Evolutionary conservation across 2,888 invertebrate genomes (phyloP).

Genomic region (Sminthurinus aureus): DNA sequence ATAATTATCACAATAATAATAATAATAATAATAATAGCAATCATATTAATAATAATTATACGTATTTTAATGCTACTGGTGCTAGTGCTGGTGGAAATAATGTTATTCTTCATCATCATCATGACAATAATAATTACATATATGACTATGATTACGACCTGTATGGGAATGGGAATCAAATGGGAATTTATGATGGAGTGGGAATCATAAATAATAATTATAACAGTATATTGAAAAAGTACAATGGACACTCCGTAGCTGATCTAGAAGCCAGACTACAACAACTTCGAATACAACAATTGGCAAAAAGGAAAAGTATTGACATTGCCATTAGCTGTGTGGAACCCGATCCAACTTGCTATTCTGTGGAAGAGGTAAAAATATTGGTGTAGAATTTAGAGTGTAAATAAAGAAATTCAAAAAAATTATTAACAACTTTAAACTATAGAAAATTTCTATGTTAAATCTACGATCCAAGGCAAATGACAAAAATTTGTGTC

Average conservation of each 20-base stretch:
- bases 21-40: not conserved
- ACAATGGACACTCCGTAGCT: constrained; percentile 51
- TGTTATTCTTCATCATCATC: not conserved
- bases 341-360: constrained; percentile 58
- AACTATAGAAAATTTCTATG: no score
- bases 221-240: constrained; percentile 29
- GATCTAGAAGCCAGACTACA: constrained; percentile 57
- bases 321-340: constrained; percentile 60
- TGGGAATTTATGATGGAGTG: not conserved
- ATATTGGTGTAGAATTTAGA: not conserved
- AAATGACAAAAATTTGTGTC: no score
- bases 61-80: not conserved
- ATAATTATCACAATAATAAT: not conserved
- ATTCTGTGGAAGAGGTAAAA: constrained; percentile 50
- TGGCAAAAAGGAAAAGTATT: constrained; percentile 56
- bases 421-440: no score
- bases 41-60: not conserved
- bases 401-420: no score
- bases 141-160: not conserved
- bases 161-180: not conserved
- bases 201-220: not conserved
- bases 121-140: constrained; percentile 9
- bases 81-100: not conserved
- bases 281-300: constrained; percentile 53
- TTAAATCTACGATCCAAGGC: no score